Conservation (phyloP, 1,140 invertebrate species). For the Doryteuthis pealeii region DNA sequence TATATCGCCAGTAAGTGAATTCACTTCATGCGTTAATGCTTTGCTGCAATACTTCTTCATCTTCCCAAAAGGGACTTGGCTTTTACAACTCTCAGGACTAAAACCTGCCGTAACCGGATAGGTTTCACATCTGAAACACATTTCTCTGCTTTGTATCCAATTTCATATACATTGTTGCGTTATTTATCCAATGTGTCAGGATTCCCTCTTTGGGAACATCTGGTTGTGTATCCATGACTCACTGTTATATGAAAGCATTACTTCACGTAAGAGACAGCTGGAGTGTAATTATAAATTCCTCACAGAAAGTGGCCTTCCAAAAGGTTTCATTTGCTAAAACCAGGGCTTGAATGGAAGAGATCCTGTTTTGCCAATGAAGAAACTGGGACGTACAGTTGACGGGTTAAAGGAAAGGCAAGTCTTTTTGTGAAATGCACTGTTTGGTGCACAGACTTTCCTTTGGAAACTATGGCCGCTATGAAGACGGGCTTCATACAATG, state of each 20-base stretch:
- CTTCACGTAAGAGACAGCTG: conserved; percentile 50
- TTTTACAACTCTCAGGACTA: conserved; percentile 11
- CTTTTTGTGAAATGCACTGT: conserved; percentile 21
- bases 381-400: conserved; percentile 1
- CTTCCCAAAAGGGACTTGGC: conserved; percentile 18
- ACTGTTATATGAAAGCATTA: conserved; percentile 25
- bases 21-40: conserved; percentile 14
- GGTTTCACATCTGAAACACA: conserved; percentile 25
- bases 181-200: conserved; percentile 11
- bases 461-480: conserved; percentile 22
- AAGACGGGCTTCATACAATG: conserved; percentile 16
- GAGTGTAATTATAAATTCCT: conserved; percentile 52
- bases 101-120: conserved; percentile 32
- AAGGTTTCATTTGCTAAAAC: conserved; percentile 9
- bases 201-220: conserved; percentile 10
- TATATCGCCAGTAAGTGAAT: conserved; percentile 14
- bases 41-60: conserved; percentile 25
- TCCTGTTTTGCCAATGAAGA: conserved; percentile 6
- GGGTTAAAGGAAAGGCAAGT: conserved; percentile 18
- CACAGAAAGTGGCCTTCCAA: conserved; percentile 33
- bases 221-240: background rate
- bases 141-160: conserved; percentile 34
- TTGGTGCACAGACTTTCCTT: conserved; percentile 15
- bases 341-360: conserved; percentile 24
- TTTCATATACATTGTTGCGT: conserved; percentile 40